Base-by-base conservation (phyloP, 2,113 vertebrate genomes). In the Percopsis transmontana region DNA sequence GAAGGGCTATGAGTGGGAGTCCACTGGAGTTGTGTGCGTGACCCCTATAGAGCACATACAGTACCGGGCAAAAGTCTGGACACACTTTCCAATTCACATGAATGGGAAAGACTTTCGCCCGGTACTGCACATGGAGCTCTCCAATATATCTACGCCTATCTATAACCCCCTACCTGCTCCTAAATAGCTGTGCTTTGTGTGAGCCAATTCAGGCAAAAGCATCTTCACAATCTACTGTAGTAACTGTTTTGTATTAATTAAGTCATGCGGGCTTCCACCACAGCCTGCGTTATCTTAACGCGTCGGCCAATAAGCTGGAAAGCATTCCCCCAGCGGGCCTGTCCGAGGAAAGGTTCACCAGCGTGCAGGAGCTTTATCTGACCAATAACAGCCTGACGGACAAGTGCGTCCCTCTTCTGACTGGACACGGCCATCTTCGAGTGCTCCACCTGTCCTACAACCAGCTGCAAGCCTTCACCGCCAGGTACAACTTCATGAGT, bases 401-500 rank as follows among this genome's bases (percentile, higher is more conserved):
- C 78, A 98, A 96, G 81, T 96, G 96, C 16, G 92, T 98, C 45
- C 93, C 96, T 51, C 91, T 95, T 42, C 81, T 99, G 80, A 95
- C 91, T 0, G 97, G 95, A 53, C 97, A 98, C 64, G 86, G 92
- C 1, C 94, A 84, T 77, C 93, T 99, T 70, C 92, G 95, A 77
- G 93, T 99, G 70, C 90, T 99, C 18, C 96, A 99, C 85, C 90
- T 99, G 82, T 96, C 97, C 71, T 99, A 92, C 83, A 99, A 99
- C 86, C 94, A 93, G 59, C 92, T 99, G 3, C 97, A 98, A 77
- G 96, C 93, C 82, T 99, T 99, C 78, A 95, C 96, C 7, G 96
- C 96, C 39, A 99, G 97, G 97, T 98, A 82, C 73, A 2, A 18
- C 16, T 14, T 23, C 14, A 33, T 6, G 27, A 33, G 5, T 33